A percentile compares a stretch with the other conserved stretches of the same genome.
These are phyloP conservation scores for Hofmannophila pseudospretella DNA, from an alignment of 2,888 invertebrate species.

Conservation along the genomic window DNA sequence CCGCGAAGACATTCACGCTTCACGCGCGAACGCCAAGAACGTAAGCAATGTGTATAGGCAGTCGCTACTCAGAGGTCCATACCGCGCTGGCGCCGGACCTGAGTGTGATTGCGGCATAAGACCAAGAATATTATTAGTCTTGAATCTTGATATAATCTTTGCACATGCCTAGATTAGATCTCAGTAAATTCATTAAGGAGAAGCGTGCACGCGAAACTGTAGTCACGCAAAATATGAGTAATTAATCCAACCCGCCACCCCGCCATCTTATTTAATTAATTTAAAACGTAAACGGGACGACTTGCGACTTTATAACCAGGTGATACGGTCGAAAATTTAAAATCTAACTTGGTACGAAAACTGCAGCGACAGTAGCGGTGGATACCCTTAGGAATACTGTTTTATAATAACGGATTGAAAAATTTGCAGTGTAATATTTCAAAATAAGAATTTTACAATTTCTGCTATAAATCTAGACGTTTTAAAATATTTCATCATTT, in stretches of 20 bases:
- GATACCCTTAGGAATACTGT: not conserved
- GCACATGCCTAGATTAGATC: not conserved
- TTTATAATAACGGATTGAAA: not conserved
- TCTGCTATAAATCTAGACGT: too few species aligned
- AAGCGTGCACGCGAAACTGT: slow-evolving; percentile 1
- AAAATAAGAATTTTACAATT: too few species aligned
- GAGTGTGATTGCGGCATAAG: too few species aligned
- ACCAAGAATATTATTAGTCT: too few species aligned
- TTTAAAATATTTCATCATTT: too few species aligned
- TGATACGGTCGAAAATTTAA: not conserved
- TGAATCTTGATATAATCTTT: too few species aligned
- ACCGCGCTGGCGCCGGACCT: too few species aligned
- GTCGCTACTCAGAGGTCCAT: too few species aligned
- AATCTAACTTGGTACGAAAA: not conserved
- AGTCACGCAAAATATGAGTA: slow-evolving; percentile 8
- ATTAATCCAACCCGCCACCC: slow-evolving; percentile 3
- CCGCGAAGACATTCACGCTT: too few species aligned
- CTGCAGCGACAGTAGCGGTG: not conserved
- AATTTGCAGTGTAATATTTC: not conserved
- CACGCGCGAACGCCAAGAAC: too few species aligned
- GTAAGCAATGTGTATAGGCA: too few species aligned
- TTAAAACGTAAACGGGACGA: not conserved
- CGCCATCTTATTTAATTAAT: slow-evolving; percentile 1
- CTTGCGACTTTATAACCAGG: not conserved
- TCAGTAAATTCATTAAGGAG: slow-evolving; percentile 7